Evolutionary conservation across 2,113 vertebrate genomes (phyloP).

Genomic region (Scatophagus argus): DNA sequence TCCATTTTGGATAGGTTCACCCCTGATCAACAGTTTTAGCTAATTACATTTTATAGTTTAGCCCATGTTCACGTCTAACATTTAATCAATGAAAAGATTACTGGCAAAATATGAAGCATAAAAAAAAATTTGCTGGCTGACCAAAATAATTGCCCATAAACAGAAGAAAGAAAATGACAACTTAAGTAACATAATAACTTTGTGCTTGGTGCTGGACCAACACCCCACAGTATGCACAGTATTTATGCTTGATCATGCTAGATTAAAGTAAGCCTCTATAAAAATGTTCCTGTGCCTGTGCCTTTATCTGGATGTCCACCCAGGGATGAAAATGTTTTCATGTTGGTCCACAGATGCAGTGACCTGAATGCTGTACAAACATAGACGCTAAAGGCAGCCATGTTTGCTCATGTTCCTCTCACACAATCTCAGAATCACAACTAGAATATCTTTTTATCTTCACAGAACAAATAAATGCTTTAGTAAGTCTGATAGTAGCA

Average conservation of each 20-base stretch:
- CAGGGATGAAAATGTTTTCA: background rate
- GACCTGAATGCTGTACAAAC: slow-evolving; percentile 3
- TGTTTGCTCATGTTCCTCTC: background rate
- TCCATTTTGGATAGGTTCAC: background rate
- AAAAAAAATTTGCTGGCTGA: background rate
- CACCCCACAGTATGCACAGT: background rate
- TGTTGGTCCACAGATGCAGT: background rate
- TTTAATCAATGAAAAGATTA: background rate
- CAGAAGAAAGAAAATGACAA: background rate
- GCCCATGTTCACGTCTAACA: background rate
- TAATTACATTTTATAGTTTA: background rate
- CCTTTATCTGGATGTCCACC: background rate
- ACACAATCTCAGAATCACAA: background rate
- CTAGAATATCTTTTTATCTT: background rate
- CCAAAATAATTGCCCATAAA: background rate
- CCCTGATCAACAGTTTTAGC: background rate
- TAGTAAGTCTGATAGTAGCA: background rate
- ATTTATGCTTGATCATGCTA: background rate
- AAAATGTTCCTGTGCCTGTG: background rate
- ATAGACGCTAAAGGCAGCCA: background rate
- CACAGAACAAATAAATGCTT: background rate
- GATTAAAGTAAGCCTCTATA: background rate
- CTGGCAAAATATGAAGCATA: background rate
- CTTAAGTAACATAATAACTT: background rate
- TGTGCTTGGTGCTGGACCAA: background rate